Evolutionary conservation across 2,113 vertebrate genomes (phyloP).

Genomic region (Bettongia penicillata): DNA sequence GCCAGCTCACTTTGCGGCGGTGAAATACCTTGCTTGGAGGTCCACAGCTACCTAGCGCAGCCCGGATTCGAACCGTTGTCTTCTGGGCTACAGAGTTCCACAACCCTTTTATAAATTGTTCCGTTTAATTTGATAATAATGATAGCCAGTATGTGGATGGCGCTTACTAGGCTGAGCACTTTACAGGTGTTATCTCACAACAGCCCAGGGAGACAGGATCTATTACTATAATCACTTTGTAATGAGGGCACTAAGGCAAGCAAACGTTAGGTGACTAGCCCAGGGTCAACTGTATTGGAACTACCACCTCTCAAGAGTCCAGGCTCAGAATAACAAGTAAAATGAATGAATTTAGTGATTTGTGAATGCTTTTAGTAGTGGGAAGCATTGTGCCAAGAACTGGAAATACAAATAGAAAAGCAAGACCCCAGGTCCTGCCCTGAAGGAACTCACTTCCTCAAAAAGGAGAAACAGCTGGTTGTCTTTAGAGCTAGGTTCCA

Average conservation of each 20-base stretch:
- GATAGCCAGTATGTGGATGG: background rate
- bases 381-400: background rate
- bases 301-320: too few species aligned
- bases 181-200: background rate
- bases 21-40: background rate
- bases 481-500: background rate
- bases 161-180: background rate
- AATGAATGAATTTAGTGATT: too few species aligned
- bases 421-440: slow-evolving; percentile 17
- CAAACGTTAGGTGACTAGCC: too few species aligned
- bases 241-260: too few species aligned
- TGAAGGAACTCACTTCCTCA: slow-evolving; percentile 1
- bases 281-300: background rate
- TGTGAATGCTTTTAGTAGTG: too few species aligned
- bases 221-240: background rate
- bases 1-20: background rate
- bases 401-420: background rate
- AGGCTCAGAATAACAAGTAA: background rate
- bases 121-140: background rate
- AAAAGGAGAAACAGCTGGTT: background rate
- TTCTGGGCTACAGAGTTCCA: background rate
- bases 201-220: too few species aligned
- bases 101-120: background rate
- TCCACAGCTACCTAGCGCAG: background rate
- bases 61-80: background rate